Conservation (phyloP, 2,888 invertebrate genomes). For the Diogma glabrata region DNA sequence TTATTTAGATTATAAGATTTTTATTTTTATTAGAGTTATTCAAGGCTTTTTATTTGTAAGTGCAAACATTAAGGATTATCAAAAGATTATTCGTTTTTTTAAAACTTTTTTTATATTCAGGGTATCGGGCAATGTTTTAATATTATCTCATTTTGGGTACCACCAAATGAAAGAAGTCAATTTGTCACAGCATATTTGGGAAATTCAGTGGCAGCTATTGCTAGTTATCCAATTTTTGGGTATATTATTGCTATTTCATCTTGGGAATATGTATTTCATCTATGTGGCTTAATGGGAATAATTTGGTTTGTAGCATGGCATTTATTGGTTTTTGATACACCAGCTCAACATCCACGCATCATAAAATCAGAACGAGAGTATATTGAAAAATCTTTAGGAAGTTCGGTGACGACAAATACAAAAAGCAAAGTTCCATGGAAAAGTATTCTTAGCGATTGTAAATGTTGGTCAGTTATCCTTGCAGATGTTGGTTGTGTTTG, state of each 20-base stretch:
- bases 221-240: slow-evolving; percentile 60
- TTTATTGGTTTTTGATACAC: slow-evolving; percentile 49
- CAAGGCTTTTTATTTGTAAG: slow-evolving; percentile 60
- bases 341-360: slow-evolving; percentile 53
- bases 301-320: slow-evolving; percentile 56
- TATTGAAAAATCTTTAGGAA: slow-evolving; percentile 44
- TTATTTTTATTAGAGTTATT: slow-evolving; percentile 48
- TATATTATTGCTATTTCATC: slow-evolving; percentile 49
- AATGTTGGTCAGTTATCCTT: slow-evolving; percentile 51
- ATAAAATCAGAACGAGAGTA: slow-evolving; percentile 43
- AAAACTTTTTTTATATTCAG: too few species aligned
- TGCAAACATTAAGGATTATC: slow-evolving; percentile 15
- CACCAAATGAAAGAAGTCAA: slow-evolving; percentile 66
- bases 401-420: slow-evolving; percentile 27
- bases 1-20: slow-evolving; percentile 41
- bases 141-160: slow-evolving; percentile 71
- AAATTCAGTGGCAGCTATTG: slow-evolving; percentile 52
- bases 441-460: slow-evolving; percentile 43
- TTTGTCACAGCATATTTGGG: slow-evolving; percentile 52
- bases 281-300: slow-evolving; percentile 48
- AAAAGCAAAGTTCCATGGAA: slow-evolving; percentile 46
- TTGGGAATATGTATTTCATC: slow-evolving; percentile 62
- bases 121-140: too few species aligned
- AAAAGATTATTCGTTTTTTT: not conserved
- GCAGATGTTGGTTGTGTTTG: slow-evolving; percentile 56